A percentile compares a stretch with the other conserved stretches of the same genome.
Evolutionary conservation across 2,888 invertebrate genomes (phyloP).

Genomic region (Alentia gelatinosa): DNA sequence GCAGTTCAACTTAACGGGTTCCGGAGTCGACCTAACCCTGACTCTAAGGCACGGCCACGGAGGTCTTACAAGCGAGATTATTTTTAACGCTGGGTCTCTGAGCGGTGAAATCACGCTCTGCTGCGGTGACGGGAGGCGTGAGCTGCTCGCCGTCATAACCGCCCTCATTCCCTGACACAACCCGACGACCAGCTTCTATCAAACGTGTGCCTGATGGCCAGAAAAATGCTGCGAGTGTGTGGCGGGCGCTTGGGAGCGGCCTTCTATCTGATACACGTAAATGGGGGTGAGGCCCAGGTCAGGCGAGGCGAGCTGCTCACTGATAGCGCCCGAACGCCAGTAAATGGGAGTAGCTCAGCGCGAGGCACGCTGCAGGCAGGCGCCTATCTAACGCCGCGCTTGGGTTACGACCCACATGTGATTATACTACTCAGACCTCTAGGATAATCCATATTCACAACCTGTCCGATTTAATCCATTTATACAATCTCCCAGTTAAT

Average conservation of each 20-base stretch:
- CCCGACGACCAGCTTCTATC: not conserved
- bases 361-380: not conserved
- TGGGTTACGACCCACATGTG: constrained; percentile 4
- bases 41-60: too few species aligned
- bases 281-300: constrained; percentile 44
- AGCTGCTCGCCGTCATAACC: too few species aligned
- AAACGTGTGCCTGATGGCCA: not conserved
- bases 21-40: too few species aligned
- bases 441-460: not conserved
- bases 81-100: too few species aligned
- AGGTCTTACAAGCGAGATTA: too few species aligned
- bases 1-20: not conserved
- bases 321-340: constrained; percentile 21
- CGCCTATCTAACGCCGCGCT: not conserved
- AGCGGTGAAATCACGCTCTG: too few species aligned
- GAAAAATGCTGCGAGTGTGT: constrained; percentile 22
- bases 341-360: not conserved
- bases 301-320: constrained; percentile 4
- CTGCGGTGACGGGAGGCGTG: too few species aligned
- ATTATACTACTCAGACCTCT: not conserved
- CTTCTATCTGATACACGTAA: constrained; percentile 48
- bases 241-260: not conserved
- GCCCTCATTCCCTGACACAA: too few species aligned
- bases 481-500: not conserved
- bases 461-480: not conserved